Conservation (phyloP, 2,113 vertebrate genomes). For the Ictalurus punctatus region DNA sequence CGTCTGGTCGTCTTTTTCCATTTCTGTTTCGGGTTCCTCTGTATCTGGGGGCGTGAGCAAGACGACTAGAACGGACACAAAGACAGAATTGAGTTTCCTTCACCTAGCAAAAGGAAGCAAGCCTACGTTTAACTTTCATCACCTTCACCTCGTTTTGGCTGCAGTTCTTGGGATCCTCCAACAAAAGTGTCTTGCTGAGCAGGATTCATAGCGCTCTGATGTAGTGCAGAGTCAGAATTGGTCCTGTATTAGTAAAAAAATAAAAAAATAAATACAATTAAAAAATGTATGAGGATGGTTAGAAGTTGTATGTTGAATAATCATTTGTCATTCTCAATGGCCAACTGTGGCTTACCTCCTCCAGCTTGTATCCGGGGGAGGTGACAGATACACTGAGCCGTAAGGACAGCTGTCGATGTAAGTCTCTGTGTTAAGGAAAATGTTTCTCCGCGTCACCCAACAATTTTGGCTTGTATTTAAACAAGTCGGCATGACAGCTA, state of each 20-base stretch:
- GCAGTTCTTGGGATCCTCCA: slow-evolving; percentile 87
- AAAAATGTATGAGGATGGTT: slow-evolving; percentile 50
- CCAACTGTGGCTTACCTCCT: slow-evolving; percentile 81
- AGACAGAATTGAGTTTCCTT: slow-evolving; percentile 4
- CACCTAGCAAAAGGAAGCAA: slow-evolving; percentile 38
- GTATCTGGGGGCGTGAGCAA: slow-evolving; percentile 90
- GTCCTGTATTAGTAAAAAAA: slow-evolving; percentile 74
- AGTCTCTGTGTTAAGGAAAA: slow-evolving; percentile 76
- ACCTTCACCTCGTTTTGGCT: slow-evolving; percentile 88
- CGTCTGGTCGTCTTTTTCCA: slow-evolving; percentile 88
- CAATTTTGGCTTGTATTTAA: background rate
- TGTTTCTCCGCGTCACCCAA: slow-evolving; percentile 20
- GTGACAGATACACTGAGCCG: slow-evolving; percentile 93
- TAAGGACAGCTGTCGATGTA: slow-evolving; percentile 98
- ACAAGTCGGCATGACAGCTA: background rate
- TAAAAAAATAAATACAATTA: background rate
- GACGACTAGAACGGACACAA: slow-evolving; percentile 76
- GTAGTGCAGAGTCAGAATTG: slow-evolving; percentile 96
- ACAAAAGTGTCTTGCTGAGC: slow-evolving; percentile 85
- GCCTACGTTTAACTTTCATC: background rate
- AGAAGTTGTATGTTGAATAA: slow-evolving; percentile 31
- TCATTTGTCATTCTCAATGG: background rate
- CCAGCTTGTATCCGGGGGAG: slow-evolving; percentile 95
- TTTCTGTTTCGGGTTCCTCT: slow-evolving; percentile 83
- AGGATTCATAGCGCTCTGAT: slow-evolving; percentile 94